Base-by-base conservation (phyloP, 2,113 vertebrate species). In the Tringa solitaria region DNA sequence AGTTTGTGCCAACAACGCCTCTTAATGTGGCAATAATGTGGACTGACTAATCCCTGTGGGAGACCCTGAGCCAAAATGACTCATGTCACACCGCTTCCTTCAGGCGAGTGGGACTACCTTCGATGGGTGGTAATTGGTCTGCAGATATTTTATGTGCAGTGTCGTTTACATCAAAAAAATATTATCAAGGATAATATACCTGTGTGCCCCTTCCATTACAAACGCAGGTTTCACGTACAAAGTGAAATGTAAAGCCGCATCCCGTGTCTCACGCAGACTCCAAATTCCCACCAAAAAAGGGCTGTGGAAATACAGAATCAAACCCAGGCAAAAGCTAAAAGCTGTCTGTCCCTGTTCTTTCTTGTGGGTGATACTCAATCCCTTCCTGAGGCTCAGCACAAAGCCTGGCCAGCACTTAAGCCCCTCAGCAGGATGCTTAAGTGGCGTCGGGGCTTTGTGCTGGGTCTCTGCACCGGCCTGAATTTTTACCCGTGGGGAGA, bases 391-490 rank as follows among this genome's bases (percentile, higher is more conserved):
- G 76, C 64, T 91, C 51, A 93, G 53, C 69, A 91, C 77, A 87
- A 89, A 92, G 80, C 41, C 6, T 19, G 45, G 43, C 51, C 83
- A 92, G 6, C 60, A 59, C 65, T 76, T 96, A 78, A 78, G 72
- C 90, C 56, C 60, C 92, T 89, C 90, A 64, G 92, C 56, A 89
- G 92, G 86, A 81, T 30, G 57, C 68, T 75, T 79, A 93, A 96
- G 92, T 92, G 96, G 67, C 24, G 41, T 75, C 74, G 57, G 50
- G 65, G 77, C 87, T 96, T 95, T 96, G 74, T 94, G 87, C 70
- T 87, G 92, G 64, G 41, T 76, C 57, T 89, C 84, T 76, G 86
- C 77, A 69, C 84, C 46, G 24, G 74, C 0, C 9, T 65, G 81
- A 73, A 54, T 87, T 95, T 93, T 87, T 93, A 94, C 57, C 70